Conservation (phyloP, 2,797 vertebrate genomes). For the Sebastes steindachneri region DNA sequence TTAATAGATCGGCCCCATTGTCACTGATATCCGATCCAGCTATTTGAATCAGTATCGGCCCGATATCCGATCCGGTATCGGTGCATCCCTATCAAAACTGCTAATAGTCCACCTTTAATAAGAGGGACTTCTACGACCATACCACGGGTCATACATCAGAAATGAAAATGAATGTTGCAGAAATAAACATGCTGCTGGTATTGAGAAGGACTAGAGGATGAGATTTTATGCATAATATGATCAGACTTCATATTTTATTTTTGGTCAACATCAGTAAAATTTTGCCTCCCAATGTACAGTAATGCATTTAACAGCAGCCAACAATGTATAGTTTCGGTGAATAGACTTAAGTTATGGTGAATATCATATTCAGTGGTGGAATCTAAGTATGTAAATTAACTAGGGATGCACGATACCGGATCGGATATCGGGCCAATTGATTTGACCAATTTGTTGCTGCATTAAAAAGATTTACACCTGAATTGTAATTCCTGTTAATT, state of each 20-base stretch:
- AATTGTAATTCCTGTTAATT: too few relatives aligned
- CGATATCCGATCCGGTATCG: too few relatives aligned
- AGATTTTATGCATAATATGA: background rate
- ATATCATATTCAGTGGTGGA: background rate
- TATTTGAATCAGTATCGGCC: too few relatives aligned
- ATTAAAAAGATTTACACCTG: too few relatives aligned
- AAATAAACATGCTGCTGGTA: background rate
- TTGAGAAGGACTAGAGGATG: background rate
- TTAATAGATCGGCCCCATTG: too few relatives aligned
- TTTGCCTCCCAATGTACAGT: background rate
- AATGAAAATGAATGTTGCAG: background rate
- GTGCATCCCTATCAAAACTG: background rate
- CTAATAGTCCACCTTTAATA: background rate
- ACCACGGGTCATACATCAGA: background rate
- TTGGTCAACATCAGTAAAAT: background rate
- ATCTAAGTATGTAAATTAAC: too few relatives aligned
- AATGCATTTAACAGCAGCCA: background rate
- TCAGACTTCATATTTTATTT: background rate
- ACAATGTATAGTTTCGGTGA: background rate
- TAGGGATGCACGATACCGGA: too few relatives aligned
- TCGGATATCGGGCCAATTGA: too few relatives aligned
- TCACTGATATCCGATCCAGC: too few relatives aligned
- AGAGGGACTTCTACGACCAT: background rate
- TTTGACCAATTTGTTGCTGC: too few relatives aligned
- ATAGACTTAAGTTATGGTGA: background rate